Conservation (phyloP, 2,797 vertebrate genomes). For the Epinephelus awoara region DNA sequence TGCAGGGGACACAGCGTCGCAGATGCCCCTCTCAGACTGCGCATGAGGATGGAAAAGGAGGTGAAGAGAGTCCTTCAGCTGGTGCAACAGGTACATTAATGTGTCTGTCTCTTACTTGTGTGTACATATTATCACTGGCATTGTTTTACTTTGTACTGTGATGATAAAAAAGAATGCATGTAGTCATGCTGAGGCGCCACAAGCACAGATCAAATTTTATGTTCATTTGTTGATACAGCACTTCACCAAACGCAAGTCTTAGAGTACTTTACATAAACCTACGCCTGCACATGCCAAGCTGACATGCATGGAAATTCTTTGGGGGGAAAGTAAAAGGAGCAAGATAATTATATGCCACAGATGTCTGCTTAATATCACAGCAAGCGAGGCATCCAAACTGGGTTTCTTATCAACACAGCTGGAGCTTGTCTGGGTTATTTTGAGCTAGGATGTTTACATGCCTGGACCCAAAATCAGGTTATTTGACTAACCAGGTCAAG, state of each 20-base stretch:
- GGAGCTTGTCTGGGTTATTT: slow-evolving; percentile 28
- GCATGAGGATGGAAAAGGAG: slow-evolving; percentile 61
- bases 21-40: slow-evolving; percentile 57
- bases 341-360: slow-evolving; percentile 14
- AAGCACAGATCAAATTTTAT: neutral
- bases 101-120: neutral
- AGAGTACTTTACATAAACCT: slow-evolving; percentile 1
- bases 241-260: neutral
- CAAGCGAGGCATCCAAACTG: slow-evolving; percentile 12
- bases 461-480: slow-evolving; percentile 53
- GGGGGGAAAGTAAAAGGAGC: neutral
- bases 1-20: slow-evolving; percentile 77
- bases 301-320: slow-evolving; percentile 7
- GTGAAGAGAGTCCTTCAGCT: slow-evolving; percentile 52
- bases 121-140: neutral
- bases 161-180: neutral
- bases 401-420: slow-evolving; percentile 41
- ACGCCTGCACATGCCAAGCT: neutral
- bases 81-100: slow-evolving; percentile 69
- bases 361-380: slow-evolving; percentile 35
- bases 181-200: neutral
- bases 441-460: slow-evolving; percentile 29
- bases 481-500: slow-evolving; percentile 57
- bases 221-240: neutral
- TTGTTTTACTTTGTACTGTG: neutral